These are phyloP conservation scores for Xenotilapia flavipinnis DNA, from an alignment of 2,113 vertebrate genomes.

Conservation along the genomic window DNA sequence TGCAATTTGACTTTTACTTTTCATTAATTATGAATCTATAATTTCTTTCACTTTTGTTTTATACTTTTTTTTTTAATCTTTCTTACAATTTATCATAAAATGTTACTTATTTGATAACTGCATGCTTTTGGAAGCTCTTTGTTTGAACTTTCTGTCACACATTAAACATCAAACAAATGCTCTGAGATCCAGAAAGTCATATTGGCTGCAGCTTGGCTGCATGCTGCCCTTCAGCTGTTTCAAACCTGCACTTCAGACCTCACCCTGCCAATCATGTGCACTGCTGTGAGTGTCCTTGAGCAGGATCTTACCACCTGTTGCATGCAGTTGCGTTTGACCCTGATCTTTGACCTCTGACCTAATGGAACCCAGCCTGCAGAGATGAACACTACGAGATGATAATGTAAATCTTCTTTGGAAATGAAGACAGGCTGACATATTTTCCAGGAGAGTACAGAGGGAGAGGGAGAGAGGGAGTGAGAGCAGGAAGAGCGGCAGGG, in stretches of 20 bases:
- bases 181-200: not conserved
- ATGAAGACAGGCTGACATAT: not conserved
- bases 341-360: conserved; percentile 26
- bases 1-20: not conserved
- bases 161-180: not conserved
- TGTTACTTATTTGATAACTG: not conserved
- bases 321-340: not conserved
- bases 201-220: not conserved
- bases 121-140: not conserved
- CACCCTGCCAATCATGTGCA: not conserved
- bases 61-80: not conserved
- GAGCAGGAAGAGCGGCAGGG: not conserved
- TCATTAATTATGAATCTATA: not conserved
- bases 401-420: not conserved
- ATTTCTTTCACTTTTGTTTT: not conserved
- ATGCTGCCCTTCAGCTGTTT: not conserved
- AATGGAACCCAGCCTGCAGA: not conserved
- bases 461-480: not conserved
- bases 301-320: not conserved
- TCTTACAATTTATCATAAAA: not conserved
- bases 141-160: not conserved
- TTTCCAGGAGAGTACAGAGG: not conserved
- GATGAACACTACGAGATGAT: not conserved
- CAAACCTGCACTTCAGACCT: not conserved
- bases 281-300: not conserved